Evolutionary conservation across 2,888 invertebrate genomes (phyloP).

Genomic region (Terebella lapidaria): DNA sequence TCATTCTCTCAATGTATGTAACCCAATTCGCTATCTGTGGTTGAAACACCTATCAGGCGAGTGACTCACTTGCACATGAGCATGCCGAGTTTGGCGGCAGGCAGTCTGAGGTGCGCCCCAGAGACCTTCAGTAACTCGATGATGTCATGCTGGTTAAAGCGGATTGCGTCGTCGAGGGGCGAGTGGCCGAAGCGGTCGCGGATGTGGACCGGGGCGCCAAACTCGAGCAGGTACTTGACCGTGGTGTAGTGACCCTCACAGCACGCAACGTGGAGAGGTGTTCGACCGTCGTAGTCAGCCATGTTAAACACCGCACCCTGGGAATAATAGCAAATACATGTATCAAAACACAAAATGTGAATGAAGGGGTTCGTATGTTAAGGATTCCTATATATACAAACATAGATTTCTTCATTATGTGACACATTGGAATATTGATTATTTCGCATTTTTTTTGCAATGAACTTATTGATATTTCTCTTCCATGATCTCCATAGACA

Average conservation of each 20-base stretch:
- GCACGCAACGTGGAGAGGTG: conserved; percentile 77
- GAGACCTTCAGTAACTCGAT: conserved; percentile 67
- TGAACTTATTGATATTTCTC: too few relatives aligned
- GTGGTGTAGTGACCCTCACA: conserved; percentile 65
- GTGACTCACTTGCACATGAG: conserved; percentile 60
- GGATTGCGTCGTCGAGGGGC: conserved; percentile 64
- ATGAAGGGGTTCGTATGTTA: too few relatives aligned
- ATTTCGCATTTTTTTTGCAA: too few relatives aligned
- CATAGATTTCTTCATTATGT: too few relatives aligned
- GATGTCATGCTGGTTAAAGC: conserved; percentile 44
- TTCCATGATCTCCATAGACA: too few relatives aligned
- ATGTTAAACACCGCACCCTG: conserved; percentile 22
- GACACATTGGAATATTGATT: too few relatives aligned
- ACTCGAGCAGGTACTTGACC: conserved; percentile 68
- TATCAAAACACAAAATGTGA: too few relatives aligned
- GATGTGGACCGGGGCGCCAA: conserved; percentile 78
- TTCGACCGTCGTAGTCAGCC: conserved; percentile 68
- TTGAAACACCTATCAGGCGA: too few relatives aligned
- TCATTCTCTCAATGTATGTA: too few relatives aligned
- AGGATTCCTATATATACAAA: too few relatives aligned
- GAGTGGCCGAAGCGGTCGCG: conserved; percentile 59
- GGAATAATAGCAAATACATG: neutral
- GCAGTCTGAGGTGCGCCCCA: conserved; percentile 65
- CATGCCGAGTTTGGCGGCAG: conserved; percentile 62
- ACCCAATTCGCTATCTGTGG: too few relatives aligned